Evolutionary conservation across 2,888 invertebrate genomes (phyloP).

Genomic region (Meloe dianella): DNA sequence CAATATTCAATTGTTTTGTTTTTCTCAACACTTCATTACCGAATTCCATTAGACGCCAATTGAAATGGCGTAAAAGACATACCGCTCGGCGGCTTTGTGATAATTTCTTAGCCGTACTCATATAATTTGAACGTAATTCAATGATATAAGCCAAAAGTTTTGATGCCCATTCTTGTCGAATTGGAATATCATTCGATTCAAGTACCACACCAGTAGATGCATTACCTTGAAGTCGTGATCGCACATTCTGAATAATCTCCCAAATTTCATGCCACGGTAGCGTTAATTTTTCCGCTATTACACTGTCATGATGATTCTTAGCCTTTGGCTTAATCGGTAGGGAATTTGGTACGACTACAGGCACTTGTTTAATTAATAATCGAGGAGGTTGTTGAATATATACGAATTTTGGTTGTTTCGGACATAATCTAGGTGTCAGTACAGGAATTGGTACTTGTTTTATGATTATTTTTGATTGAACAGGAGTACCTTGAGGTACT

Average conservation of each 20-base stretch:
- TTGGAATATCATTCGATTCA: background rate
- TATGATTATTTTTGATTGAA: background rate
- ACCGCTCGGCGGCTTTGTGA: background rate
- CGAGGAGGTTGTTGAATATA: slow-evolving; percentile 10
- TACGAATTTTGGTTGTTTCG: background rate
- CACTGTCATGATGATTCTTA: background rate
- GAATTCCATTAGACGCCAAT: background rate
- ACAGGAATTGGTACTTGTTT: background rate
- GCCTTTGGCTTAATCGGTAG: background rate
- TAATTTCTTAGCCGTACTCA: background rate
- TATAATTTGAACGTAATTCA: background rate
- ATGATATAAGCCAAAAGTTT: background rate
- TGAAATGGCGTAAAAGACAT: background rate
- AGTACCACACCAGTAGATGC: background rate
- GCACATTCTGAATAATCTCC: background rate
- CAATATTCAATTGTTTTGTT: background rate
- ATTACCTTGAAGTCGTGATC: background rate
- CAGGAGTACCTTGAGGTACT: background rate
- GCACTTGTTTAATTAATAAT: slow-evolving; percentile 19
- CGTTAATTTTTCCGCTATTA: background rate
- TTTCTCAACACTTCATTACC: background rate
- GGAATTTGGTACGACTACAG: background rate
- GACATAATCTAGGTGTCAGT: background rate
- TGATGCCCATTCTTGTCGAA: background rate
- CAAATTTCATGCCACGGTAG: slow-evolving; percentile 5